Percentiles rank a stretch among this genome's conserved stretches.
phyloP scores from a whole-genome alignment of 2,888 invertebrate genomes.

The Proisotoma minuta region DNA sequence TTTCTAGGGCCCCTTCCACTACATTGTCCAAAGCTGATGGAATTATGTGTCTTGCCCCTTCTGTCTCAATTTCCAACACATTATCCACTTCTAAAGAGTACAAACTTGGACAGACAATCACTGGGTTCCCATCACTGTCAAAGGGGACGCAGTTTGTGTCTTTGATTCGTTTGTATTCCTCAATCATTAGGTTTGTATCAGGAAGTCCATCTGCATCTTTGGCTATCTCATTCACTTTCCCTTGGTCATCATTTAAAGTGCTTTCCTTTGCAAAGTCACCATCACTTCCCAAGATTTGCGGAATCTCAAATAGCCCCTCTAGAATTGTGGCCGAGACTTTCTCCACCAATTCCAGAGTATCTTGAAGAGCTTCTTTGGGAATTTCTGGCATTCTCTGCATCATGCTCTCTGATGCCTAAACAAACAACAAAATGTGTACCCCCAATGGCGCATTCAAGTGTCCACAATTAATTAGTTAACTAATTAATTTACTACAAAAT shows the following conservation, averaged over 20 bases:
- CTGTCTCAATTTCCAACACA: neutral
- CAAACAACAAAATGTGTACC: too few relatives aligned
- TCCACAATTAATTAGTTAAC: too few relatives aligned
- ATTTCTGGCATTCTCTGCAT: neutral
- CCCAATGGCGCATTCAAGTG: too few relatives aligned
- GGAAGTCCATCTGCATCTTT: slow-evolving; percentile 10
- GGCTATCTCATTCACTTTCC: neutral
- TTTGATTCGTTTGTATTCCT: slow-evolving; percentile 18
- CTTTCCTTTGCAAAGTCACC: neutral
- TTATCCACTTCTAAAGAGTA: slow-evolving; percentile 34
- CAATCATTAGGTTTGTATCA: slow-evolving; percentile 14
- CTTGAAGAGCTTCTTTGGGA: neutral
- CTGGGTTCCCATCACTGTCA: slow-evolving; percentile 18
- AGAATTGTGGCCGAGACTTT: slow-evolving; percentile 12
- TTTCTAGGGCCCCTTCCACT: slow-evolving; percentile 3
- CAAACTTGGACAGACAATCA: slow-evolving; percentile 30
- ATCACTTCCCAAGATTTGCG: neutral
- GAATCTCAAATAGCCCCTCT: slow-evolving; percentile 18
- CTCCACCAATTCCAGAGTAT: neutral
- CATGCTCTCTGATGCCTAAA: neutral
- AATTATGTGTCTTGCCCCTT: slow-evolving; percentile 8
- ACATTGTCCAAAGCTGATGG: slow-evolving; percentile 18
- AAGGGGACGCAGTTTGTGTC: slow-evolving; percentile 19
- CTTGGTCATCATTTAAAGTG: neutral
- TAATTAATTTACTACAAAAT: neutral